Evolutionary conservation across 2,888 invertebrate genomes (phyloP).

Genomic region (Clepsis dumicolana): DNA sequence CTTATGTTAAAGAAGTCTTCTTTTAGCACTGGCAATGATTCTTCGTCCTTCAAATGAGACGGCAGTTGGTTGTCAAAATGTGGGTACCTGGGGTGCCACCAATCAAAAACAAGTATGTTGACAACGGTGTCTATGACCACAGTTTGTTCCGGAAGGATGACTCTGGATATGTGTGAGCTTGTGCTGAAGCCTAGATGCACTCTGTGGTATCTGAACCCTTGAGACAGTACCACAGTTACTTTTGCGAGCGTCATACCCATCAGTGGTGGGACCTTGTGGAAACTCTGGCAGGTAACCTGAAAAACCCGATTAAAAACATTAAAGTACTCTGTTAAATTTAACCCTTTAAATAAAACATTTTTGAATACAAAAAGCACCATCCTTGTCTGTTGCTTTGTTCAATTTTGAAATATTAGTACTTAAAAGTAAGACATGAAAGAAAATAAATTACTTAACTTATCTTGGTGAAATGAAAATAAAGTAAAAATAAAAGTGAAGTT

Average conservation of each 20-base stretch:
- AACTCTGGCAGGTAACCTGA: constrained; percentile 85
- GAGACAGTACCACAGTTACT: constrained; percentile 82
- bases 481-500: background rate
- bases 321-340: too few species aligned
- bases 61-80: constrained; percentile 65
- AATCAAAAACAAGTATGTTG: constrained; percentile 81
- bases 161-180: constrained; percentile 59
- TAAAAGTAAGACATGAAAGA: constrained; percentile 1
- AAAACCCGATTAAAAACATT: too few species aligned
- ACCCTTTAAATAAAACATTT: too few species aligned
- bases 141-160: constrained; percentile 65
- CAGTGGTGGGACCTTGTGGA: constrained; percentile 85
- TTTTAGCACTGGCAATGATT: constrained; percentile 63
- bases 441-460: constrained; percentile 20
- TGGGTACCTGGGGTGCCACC: constrained; percentile 88
- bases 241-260: constrained; percentile 87
- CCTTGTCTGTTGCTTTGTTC: too few species aligned
- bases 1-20: constrained; percentile 62
- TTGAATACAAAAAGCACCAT: too few species aligned
- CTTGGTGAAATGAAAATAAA: background rate
- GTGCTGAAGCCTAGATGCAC: constrained; percentile 84
- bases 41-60: constrained; percentile 58
- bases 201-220: constrained; percentile 82
- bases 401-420: too few species aligned
- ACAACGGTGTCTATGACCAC: constrained; percentile 69